phyloP scores from a whole-genome alignment of 2,888 invertebrate species.

The Lobophora halterata region DNA sequence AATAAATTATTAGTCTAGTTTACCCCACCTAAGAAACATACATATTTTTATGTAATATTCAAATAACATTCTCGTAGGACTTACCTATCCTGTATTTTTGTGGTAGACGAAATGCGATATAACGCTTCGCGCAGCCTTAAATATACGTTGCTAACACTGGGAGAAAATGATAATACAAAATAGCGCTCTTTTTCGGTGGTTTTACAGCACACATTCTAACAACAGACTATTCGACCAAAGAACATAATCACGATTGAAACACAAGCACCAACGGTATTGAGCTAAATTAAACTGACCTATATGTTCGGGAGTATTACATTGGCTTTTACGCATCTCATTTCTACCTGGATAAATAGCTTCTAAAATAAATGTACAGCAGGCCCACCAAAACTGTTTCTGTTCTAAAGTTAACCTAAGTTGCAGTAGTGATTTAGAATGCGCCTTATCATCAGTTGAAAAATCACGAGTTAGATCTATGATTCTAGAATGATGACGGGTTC shows the following conservation, averaged over 20 bases:
- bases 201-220: constrained; percentile 7
- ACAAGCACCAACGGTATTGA: neutral
- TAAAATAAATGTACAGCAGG: no score
- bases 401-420: no score
- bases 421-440: no score
- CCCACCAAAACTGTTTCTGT: no score
- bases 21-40: constrained; percentile 30
- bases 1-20: constrained; percentile 49
- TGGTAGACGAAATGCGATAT: constrained; percentile 3
- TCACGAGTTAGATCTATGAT: no score
- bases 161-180: constrained; percentile 21
- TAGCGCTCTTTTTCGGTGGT: constrained; percentile 20
- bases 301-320: no score
- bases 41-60: constrained; percentile 24
- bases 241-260: neutral
- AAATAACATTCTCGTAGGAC: constrained; percentile 14
- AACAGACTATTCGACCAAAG: neutral
- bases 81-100: constrained; percentile 4
- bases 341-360: no score
- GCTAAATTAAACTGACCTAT: no score
- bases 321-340: no score
- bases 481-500: no score
- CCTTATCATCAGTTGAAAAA: no score
- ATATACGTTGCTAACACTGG: constrained; percentile 14
- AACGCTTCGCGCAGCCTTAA: constrained; percentile 18